Percentiles rank a stretch among this genome's conserved stretches.
Conservation (phyloP, 2,888 invertebrate genomes). For the Polydrusus tereticollis region DNA sequence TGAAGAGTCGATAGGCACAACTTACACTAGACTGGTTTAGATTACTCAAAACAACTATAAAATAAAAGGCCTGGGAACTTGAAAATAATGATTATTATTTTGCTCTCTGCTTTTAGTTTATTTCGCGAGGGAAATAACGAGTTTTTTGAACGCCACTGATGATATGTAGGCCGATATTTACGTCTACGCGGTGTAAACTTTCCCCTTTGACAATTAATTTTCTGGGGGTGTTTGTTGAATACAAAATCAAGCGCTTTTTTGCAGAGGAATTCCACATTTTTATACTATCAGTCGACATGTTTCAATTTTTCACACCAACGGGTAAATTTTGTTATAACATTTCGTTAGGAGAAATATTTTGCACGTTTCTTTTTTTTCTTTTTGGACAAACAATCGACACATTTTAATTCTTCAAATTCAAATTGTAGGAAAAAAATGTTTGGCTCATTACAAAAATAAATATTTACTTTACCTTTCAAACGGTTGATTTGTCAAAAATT, state of each 20-base stretch:
- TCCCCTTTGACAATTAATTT: conserved; percentile 47
- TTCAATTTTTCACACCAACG: conserved; percentile 43
- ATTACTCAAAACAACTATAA: conserved; percentile 7
- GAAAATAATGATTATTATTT: conserved; percentile 4
- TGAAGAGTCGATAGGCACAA: neutral
- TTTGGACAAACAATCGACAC: too few relatives aligned
- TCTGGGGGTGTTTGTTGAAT: conserved; percentile 46
- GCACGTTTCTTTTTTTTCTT: neutral
- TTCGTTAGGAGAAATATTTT: conserved; percentile 11
- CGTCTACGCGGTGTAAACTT: conserved; percentile 46
- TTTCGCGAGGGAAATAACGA: conserved; percentile 6
- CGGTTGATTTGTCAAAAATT: too few relatives aligned
- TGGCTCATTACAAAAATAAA: too few relatives aligned
- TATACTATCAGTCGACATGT: conserved; percentile 45
- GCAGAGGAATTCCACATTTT: conserved; percentile 42
- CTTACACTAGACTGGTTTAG: neutral
- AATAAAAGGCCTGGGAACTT: conserved; percentile 4
- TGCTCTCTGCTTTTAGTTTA: conserved; percentile 2
- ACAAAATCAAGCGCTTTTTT: conserved; percentile 46
- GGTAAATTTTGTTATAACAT: conserved; percentile 39
- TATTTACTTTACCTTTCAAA: too few relatives aligned
- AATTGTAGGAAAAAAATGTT: too few relatives aligned
- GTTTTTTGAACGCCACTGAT: conserved; percentile 35
- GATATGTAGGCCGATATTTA: conserved; percentile 42
- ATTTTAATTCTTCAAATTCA: too few relatives aligned